Evolutionary conservation across 2,888 invertebrate species (phyloP), one percentile per base, ranked within the genome.

Genomic region (Erebia palarica): DNA sequence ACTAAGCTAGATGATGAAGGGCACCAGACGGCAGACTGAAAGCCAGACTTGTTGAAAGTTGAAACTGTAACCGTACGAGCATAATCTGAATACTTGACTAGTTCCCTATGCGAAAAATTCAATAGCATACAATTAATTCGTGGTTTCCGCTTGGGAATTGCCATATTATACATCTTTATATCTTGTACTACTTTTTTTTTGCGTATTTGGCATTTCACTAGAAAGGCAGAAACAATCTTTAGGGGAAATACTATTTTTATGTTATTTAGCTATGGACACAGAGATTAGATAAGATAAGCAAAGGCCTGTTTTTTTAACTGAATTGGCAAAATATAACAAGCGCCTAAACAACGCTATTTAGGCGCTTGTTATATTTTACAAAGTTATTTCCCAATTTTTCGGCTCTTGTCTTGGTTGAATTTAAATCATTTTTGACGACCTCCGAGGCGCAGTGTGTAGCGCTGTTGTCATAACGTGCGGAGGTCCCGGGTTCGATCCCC

Each of bases 1-100:
- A 49, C 49, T 14, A 49, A 27, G n/a, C n/a, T n/a, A n/a, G n/a
- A 7, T 4, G n/a, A 51, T 14, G 49, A 51, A n/a, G 16, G 9
- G 53, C 53, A 53, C 53, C 53, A 58, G 27, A 58, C 58, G 5
- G 36, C 36, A 58, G 27, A 27, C 58, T 58, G 14, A 36, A 58
- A 58, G 14, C 27, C 58, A 27, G 58, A 58, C 58, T 7, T 58
- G 36, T 58, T 27, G 53, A 53, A 53, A 27, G 13, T 58, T 14
- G 14, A 58, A 27, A 14, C 8, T 36, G 11, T 57, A 58, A 58
- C 36, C 14, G 58, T 58, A 58, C 36, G 27, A 27, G 16, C 53
- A 53, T 53, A 16, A 51, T 51, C 10, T 53, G 27, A 53, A 16
- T 18, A 53, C 18, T 53, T 16, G 55, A 55, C 36, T 36, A 36